Conservation (phyloP, 2,113 vertebrate genomes). For the Scartelaos histophorus region DNA sequence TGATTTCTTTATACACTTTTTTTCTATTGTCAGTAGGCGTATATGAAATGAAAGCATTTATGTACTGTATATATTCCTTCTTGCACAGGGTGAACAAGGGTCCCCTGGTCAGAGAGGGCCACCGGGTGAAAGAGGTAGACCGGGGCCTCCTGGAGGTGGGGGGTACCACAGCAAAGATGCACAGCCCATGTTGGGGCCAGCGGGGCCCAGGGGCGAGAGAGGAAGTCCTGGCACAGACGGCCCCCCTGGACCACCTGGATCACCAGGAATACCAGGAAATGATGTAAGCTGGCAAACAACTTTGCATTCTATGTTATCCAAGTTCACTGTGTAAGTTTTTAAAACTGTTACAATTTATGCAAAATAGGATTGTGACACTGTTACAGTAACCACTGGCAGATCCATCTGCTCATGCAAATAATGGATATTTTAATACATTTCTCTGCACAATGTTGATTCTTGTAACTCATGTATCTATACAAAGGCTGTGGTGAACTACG, state of each 20-base stretch:
- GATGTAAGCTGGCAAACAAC: conserved; percentile 78
- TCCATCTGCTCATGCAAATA: conserved; percentile 53
- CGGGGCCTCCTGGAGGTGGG: conserved; percentile 84
- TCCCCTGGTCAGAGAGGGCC: conserved; percentile 80
- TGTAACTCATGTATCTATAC: conserved; percentile 22
- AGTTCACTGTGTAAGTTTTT: background rate
- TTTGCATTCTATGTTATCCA: background rate
- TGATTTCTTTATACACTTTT: too few relatives aligned
- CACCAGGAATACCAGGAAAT: conserved; percentile 83
- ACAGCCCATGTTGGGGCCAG: conserved; percentile 83
- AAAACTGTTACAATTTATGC: conserved; percentile 11
- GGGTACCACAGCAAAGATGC: conserved; percentile 82
- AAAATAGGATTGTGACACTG: conserved; percentile 9
- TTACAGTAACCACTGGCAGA: conserved; percentile 19
- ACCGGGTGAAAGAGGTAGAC: conserved; percentile 88
- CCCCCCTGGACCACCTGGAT: conserved; percentile 76
- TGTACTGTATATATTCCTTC: background rate
- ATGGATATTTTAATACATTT: conserved; percentile 48
- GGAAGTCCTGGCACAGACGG: conserved; percentile 84
- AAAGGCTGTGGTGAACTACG: conserved; percentile 92
- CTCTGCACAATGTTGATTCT: conserved; percentile 31
- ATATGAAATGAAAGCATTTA: background rate
- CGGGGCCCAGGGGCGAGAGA: conserved; percentile 86
- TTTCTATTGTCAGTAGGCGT: too few relatives aligned
- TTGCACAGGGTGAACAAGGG: conserved; percentile 86